These are phyloP conservation scores for Eupelmus urozonus DNA, from an alignment of 2,888 invertebrate species.

Conservation along the genomic window DNA sequence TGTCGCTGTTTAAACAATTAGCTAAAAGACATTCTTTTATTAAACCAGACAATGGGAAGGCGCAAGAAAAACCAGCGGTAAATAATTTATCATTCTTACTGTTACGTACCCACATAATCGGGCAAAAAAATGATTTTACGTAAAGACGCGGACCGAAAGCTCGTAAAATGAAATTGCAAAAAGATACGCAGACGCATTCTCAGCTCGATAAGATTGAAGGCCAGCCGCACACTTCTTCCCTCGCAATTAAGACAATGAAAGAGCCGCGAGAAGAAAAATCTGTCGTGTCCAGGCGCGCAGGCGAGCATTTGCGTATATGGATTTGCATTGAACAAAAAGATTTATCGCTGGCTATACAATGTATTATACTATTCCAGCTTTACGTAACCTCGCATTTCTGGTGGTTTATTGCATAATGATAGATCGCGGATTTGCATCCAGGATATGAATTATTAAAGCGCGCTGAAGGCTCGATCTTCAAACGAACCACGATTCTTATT, in stretches of 20 bases:
- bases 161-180: conserved; percentile 19
- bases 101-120: background rate
- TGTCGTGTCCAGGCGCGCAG: no score
- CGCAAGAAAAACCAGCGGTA: conserved; percentile 27
- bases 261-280: no score
- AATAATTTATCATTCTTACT: conserved; percentile 11
- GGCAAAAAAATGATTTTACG: conserved; percentile 31
- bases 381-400: no score
- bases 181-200: conserved; percentile 3
- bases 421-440: no score
- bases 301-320: no score
- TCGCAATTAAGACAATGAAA: conserved; percentile 14
- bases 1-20: background rate
- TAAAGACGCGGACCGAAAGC: conserved; percentile 30
- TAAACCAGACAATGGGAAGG: conserved; percentile 2
- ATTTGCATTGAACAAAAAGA: no score
- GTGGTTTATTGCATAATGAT: no score
- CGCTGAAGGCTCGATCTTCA: no score
- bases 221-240: background rate
- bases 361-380: no score
- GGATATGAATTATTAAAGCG: no score
- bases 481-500: no score
- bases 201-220: conserved; percentile 39
- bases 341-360: no score
- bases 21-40: background rate